phyloP scores from a whole-genome alignment of 2,113 vertebrate species.

The Brachionichthys hirsutus region DNA sequence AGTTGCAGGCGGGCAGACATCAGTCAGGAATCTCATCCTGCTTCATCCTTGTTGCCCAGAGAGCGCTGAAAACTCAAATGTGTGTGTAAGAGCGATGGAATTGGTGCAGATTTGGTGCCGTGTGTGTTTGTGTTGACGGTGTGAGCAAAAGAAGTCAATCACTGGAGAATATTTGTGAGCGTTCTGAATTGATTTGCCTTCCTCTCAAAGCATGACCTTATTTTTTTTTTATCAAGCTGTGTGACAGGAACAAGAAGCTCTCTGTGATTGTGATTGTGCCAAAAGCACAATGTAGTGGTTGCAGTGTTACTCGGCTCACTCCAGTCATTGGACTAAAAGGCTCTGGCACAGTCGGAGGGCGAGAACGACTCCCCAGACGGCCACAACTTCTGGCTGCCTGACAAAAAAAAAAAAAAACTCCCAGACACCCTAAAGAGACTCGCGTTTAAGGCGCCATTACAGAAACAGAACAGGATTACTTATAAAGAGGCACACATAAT shows the following conservation, averaged over 20 bases:
- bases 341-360: constrained; percentile 24
- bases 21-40: constrained; percentile 15
- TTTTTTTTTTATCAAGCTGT: constrained; percentile 32
- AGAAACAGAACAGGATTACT: constrained; percentile 5
- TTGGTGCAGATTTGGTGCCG: constrained; percentile 6
- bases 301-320: constrained; percentile 34
- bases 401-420: constrained; percentile 23
- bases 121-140: constrained; percentile 3
- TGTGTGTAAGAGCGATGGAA: constrained; percentile 45
- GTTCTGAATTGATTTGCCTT: constrained; percentile 2
- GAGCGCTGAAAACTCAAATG: constrained; percentile 24
- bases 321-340: constrained; percentile 49
- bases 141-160: constrained; percentile 14
- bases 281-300: constrained; percentile 5
- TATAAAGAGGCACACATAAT: background rate
- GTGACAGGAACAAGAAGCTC: constrained; percentile 12
- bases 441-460: background rate
- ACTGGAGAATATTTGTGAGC: constrained; percentile 12
- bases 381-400: constrained; percentile 14
- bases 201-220: constrained; percentile 42
- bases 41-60: constrained; percentile 11
- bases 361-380: constrained; percentile 26
- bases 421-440: constrained; percentile 1
- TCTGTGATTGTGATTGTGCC: constrained; percentile 11
- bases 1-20: constrained; percentile 42